phyloP scores from a whole-genome alignment of 2,888 invertebrate genomes.

The Villa cingulata region DNA sequence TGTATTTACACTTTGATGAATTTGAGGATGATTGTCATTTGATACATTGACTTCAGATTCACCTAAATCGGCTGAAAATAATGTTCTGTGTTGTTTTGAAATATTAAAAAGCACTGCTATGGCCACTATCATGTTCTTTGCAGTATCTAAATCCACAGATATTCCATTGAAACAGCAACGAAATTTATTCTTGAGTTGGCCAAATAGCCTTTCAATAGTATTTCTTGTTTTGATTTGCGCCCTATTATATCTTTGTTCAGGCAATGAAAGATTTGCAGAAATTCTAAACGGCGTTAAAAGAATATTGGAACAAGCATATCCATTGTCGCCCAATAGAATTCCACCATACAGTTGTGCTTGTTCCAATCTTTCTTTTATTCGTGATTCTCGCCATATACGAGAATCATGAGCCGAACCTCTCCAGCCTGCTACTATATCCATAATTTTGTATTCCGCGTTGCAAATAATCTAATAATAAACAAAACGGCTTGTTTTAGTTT shows the following conservation, averaged over 20 bases:
- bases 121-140: neutral
- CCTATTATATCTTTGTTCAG: neutral
- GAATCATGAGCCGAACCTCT: slow-evolving; percentile 2
- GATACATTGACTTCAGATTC: too few species aligned
- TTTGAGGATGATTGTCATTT: too few species aligned
- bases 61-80: too few species aligned
- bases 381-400: neutral
- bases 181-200: slow-evolving; percentile 1
- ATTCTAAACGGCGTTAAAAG: slow-evolving; percentile 1
- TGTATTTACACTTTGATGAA: too few species aligned
- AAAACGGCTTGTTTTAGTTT: too few species aligned
- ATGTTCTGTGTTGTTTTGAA: neutral
- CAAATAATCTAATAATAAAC: neutral
- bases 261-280: neutral
- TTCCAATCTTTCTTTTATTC: neutral
- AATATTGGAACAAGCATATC: neutral
- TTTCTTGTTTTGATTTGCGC: slow-evolving; percentile 1
- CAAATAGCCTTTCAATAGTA: neutral
- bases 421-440: slow-evolving; percentile 3
- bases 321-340: neutral
- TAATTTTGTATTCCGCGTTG: neutral
- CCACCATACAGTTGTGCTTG: neutral
- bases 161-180: slow-evolving; percentile 3
- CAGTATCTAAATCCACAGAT: neutral
- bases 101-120: neutral